phyloP scores from a whole-genome alignment of 1,140 invertebrate species.

The Drosophila novamexicana region DNA sequence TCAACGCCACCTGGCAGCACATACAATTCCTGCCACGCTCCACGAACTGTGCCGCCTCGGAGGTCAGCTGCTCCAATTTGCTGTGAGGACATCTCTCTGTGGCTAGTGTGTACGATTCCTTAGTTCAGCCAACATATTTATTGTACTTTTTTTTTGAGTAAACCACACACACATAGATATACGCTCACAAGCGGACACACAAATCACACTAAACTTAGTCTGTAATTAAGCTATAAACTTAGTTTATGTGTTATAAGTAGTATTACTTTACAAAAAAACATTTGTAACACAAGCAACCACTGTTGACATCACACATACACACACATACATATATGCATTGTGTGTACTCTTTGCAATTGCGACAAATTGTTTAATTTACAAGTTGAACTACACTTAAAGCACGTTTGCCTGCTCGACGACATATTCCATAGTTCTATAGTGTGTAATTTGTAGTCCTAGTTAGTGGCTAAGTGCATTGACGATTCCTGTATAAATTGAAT shows the following conservation, averaged over 20 bases:
- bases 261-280: constrained; percentile 20
- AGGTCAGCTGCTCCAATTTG: constrained; percentile 72
- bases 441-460: constrained; percentile 39
- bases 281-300: constrained; percentile 27
- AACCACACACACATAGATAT: constrained; percentile 27
- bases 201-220: constrained; percentile 34
- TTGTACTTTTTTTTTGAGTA: constrained; percentile 69
- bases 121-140: constrained; percentile 63
- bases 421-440: constrained; percentile 44
- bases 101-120: constrained; percentile 53
- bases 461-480: constrained; percentile 32
- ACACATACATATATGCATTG: constrained; percentile 19
- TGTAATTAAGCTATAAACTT: constrained; percentile 28
- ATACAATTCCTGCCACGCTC: constrained; percentile 79
- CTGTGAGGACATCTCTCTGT: constrained; percentile 59
- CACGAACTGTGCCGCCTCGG: constrained; percentile 67
- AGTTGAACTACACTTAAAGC: constrained; percentile 21
- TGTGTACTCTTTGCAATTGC: constrained; percentile 22
- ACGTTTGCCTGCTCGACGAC: constrained; percentile 21
- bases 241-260: constrained; percentile 30
- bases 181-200: constrained; percentile 11
- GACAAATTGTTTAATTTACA: constrained; percentile 28
- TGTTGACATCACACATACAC: constrained; percentile 45
- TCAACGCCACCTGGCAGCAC: constrained; percentile 82
- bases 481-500: constrained; percentile 55